Base-by-base conservation (phyloP, 2,797 vertebrate species). In the Trachurus trachurus region DNA sequence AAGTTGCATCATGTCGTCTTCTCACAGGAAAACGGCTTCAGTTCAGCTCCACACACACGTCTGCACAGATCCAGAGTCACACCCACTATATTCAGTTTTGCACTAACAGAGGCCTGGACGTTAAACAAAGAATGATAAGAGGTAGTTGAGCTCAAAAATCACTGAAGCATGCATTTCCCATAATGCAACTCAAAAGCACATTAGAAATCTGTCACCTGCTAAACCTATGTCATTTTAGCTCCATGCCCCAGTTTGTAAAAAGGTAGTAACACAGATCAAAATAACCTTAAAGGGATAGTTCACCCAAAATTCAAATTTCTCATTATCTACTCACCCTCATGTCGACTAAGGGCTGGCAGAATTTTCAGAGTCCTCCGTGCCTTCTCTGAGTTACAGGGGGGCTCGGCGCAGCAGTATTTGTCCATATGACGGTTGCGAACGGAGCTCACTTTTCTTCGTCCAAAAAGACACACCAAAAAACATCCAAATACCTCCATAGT, bases 1-100 rank as follows among this genome's bases (percentile, higher is more conserved):
- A 31, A 63, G 65, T 84, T 90, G 65, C 85, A 75, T 86, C 83
- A 74, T 1, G 47, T 19, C 50, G 22, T 19, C 4, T 42, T 19
- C 49, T 61, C 31, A 22, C 47, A 66, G 56, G 39, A 66, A 74
- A 13, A 29, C 62, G 34, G 42, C 50, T 5, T 45, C 6, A 39
- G 63, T 29, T 22, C 42, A 49, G 26, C 31, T 22, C 9, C 62
- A 63, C 19, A n/a, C 31, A 19, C 26, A n/a, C n/a, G 60, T 37
- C 9, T 63, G 13, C 29, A 13, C 39, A 54, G 65, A 58, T 42
- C 61, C 29, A 65, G 53, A 64, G 11, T 5, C 34, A 5, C 9
- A 8, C 29, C 45, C n/a, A 16, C 17, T 19, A 0, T 4, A 47
- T 63, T 53, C 26, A 12, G 15, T 3, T 0, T 2, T 3, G 21